Evolutionary conservation across 1,140 invertebrate genomes (phyloP).

Genomic region (Musca vetustissima): DNA sequence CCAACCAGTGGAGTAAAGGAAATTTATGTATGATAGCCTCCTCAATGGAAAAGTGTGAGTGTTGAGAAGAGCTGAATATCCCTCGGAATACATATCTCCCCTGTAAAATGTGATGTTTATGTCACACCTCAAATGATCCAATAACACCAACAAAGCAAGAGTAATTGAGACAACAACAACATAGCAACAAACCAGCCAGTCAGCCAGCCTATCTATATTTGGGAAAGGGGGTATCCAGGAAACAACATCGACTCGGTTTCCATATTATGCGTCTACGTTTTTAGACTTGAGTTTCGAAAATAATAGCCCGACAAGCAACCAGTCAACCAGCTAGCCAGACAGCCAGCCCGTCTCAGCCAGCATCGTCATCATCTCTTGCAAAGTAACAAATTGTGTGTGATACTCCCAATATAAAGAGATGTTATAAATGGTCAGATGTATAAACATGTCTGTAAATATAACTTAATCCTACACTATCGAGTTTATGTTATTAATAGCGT

Average conservation of each 20-base stretch:
- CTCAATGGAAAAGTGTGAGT: too few species aligned
- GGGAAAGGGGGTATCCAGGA: not conserved
- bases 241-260: too few species aligned
- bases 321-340: too few species aligned
- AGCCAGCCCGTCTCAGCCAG: too few species aligned
- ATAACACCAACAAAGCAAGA: not conserved
- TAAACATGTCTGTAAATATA: slow-evolving; percentile 23
- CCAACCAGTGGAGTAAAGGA: too few species aligned
- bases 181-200: not conserved
- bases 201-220: not conserved
- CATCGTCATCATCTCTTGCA: too few species aligned
- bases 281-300: too few species aligned
- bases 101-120: slow-evolving; percentile 20
- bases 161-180: not conserved
- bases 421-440: slow-evolving; percentile 17
- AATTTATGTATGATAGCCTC: too few species aligned
- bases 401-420: slow-evolving; percentile 12
- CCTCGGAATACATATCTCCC: too few species aligned
- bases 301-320: too few species aligned
- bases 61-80: too few species aligned
- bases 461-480: slow-evolving; percentile 22
- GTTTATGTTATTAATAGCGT: not conserved
- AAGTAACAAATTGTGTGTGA: slow-evolving; percentile 19
- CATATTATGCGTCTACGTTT: too few species aligned
- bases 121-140: slow-evolving; percentile 15